Conservation (phyloP, 2,888 invertebrate species). For the Pteria penguin region DNA sequence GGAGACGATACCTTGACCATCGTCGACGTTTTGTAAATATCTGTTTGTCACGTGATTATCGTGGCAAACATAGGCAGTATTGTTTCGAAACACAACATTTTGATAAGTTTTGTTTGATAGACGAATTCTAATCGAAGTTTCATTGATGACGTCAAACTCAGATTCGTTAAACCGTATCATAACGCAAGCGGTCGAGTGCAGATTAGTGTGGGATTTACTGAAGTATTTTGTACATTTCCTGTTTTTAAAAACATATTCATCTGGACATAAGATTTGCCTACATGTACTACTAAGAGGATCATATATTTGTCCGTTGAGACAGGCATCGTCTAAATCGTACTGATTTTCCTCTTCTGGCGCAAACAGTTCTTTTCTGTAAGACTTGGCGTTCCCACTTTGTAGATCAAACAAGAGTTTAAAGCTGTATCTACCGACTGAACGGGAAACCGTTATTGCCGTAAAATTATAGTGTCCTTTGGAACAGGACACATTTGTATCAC, state of each 20-base stretch:
- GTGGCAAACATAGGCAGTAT: constrained; percentile 30
- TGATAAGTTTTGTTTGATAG: constrained; percentile 19
- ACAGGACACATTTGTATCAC: constrained; percentile 7
- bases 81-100: constrained; percentile 9
- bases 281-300: constrained; percentile 31
- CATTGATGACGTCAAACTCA: constrained; percentile 31
- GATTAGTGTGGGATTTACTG: background rate
- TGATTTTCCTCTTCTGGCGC: background rate
- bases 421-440: constrained; percentile 12
- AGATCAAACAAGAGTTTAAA: constrained; percentile 23
- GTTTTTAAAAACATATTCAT: constrained; percentile 25
- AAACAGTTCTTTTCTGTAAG: background rate
- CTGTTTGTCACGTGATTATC: background rate
- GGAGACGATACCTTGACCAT: constrained; percentile 30
- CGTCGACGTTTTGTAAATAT: background rate
- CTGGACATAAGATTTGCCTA: constrained; percentile 23
- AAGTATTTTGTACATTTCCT: constrained; percentile 20
- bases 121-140: constrained; percentile 19
- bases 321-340: background rate
- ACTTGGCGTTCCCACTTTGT: background rate
- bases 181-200: constrained; percentile 5
- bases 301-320: constrained; percentile 11
- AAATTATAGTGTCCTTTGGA: constrained; percentile 3
- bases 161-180: constrained; percentile 24
- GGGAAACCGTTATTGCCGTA: background rate